Conservation (phyloP, 2,888 invertebrate genomes). For the Cryptosula pallasiana region DNA sequence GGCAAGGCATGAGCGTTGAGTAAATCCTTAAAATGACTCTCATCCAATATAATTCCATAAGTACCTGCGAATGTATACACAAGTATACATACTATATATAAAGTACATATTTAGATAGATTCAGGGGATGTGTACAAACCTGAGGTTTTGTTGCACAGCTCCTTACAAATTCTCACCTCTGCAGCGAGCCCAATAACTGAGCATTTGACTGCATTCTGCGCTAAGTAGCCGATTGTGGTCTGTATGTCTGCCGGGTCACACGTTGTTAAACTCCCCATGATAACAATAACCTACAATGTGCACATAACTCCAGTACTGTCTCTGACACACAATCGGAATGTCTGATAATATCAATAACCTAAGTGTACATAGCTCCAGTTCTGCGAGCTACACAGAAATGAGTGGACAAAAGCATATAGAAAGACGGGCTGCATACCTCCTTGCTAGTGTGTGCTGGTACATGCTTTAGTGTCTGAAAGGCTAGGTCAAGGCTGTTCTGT, state of each 20-base stretch:
- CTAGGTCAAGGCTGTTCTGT: conserved; percentile 88
- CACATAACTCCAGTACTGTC: too few species aligned
- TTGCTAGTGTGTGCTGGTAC: conserved; percentile 91
- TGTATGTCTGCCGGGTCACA: conserved; percentile 93
- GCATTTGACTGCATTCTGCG: conserved; percentile 77
- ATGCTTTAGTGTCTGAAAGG: conserved; percentile 74
- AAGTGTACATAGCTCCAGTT: too few species aligned
- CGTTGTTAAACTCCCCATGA: conserved; percentile 89
- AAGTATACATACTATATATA: background rate
- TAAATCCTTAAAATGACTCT: conserved; percentile 64
- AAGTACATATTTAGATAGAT: too few species aligned
- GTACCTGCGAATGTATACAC: conserved; percentile 58
- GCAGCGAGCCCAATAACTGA: conserved; percentile 93
- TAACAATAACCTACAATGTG: conserved; percentile 64
- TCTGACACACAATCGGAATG: too few species aligned
- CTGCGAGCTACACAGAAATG: too few species aligned
- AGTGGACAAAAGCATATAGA: too few species aligned
- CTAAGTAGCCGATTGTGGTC: conserved; percentile 67
- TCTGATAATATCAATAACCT: too few species aligned
- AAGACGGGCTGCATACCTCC: too few species aligned
- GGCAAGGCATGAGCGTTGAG: conserved; percentile 57
- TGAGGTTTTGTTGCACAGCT: conserved; percentile 76
- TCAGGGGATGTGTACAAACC: too few species aligned
- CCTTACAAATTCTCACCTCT: conserved; percentile 84
- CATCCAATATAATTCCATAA: conserved; percentile 80